A percentile compares a stretch with the other conserved stretches of the same genome.
phyloP scores from a whole-genome alignment of 2,888 invertebrate genomes.

The Hipparchia sbordonii region DNA sequence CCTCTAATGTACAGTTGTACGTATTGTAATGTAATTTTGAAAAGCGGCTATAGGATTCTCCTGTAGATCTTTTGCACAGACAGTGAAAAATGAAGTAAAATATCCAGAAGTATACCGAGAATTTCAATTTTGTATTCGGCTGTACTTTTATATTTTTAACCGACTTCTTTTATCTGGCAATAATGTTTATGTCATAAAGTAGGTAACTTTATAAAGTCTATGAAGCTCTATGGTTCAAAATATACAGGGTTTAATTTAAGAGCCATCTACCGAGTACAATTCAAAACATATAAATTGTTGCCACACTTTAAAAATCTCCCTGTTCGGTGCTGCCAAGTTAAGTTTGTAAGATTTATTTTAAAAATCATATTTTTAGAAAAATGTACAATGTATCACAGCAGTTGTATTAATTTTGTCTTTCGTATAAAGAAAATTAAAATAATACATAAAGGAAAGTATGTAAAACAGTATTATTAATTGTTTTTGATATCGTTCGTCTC shows the following conservation, averaged over 20 bases:
- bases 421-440: background rate
- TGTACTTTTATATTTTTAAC: background rate
- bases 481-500: slow-evolving; percentile 1
- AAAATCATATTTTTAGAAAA: background rate
- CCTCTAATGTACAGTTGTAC: too few relatives aligned
- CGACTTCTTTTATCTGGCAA: background rate
- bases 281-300: background rate
- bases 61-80: too few relatives aligned
- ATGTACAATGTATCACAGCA: background rate
- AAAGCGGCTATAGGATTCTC: background rate
- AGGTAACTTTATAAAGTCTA: too few relatives aligned
- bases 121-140: background rate
- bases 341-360: background rate
- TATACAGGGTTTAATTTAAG: background rate
- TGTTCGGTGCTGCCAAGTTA: background rate
- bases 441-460: too few relatives aligned
- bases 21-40: too few relatives aligned
- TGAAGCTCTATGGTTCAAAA: slow-evolving; percentile 1
- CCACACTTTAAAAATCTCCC: slow-evolving; percentile 1
- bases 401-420: background rate
- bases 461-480: background rate
- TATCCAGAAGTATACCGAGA: too few relatives aligned
- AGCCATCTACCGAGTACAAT: slow-evolving; percentile 12
- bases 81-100: too few relatives aligned
- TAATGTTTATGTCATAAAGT: background rate